Base-by-base conservation (phyloP, 2,888 invertebrate species). In the Nymphalis urticae region DNA sequence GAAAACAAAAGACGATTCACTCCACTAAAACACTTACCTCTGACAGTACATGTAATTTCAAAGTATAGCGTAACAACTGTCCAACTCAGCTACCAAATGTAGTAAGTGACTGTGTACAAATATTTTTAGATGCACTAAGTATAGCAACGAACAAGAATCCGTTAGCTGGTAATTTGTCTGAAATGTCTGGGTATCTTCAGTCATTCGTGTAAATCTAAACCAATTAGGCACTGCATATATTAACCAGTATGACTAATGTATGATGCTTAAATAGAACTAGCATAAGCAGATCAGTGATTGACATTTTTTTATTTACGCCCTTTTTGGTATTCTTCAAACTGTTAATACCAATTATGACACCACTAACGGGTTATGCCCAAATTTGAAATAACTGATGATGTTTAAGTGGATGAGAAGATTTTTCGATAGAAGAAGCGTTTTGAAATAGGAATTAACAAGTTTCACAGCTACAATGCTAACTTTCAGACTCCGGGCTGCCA, bases 171-270 rank as follows among this genome's bases (percentile, higher is more conserved):
- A 54, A 54, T 54, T 54, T 54, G 54, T 54, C 54, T 54, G 27
- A 54, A 42, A 48, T 48, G 64, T 60, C 66, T 48, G 50, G 50
- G 48, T 59, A 59, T 65, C 63, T 62, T 32, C 50, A 63, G 48
- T 60, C 68, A 62, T 63, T 59, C 63, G 54, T 68, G 68, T 68
- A 54, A 54, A 54, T 54, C 54, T 54, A 32, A 61, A 64, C 60
- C 68, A 68, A 68, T 68, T 68, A 68, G 61, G 48, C 17, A 24
- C 16, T 51, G 36, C 47, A 53, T 66, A 51, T 32, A 60, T 59
- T 53, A 54, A 27, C 17, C 0, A 7, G 47, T 64, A 42, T 66
- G 60, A 66, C 61, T 66, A 60, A 66, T 60, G 42, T 50, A 47
- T 48, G 17, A 60, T 59, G 36, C 59, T 64, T 27, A 64, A 64